phyloP scores from a whole-genome alignment of 1,140 invertebrate genomes.

The Charaxes varanes region DNA sequence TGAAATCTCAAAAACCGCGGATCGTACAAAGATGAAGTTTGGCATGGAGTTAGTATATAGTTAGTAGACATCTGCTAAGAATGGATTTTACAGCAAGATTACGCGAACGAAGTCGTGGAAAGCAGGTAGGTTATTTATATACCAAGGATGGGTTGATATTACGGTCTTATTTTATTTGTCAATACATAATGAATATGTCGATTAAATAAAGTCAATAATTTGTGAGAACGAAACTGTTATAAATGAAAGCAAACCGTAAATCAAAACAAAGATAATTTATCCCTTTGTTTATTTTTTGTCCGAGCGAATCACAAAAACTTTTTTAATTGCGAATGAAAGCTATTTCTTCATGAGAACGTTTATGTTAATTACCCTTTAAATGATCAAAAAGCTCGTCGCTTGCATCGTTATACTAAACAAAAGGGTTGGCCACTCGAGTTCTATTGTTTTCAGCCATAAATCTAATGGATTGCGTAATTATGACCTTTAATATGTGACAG shows the following conservation, averaged over 20 bases:
- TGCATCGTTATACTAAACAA: constrained; percentile 39
- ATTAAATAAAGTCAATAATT: no score
- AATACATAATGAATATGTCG: no score
- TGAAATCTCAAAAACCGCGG: no score
- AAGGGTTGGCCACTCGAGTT: constrained; percentile 44
- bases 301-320: not conserved
- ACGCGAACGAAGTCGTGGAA: no score
- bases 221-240: no score
- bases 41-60: no score
- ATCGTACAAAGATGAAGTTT: no score
- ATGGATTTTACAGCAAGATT: no score
- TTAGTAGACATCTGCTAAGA: no score
- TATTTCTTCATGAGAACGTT: constrained; percentile 50
- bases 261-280: constrained; percentile 9
- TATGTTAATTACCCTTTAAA: constrained; percentile 66
- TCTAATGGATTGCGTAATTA: constrained; percentile 66
- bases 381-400: constrained; percentile 47
- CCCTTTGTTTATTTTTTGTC: constrained; percentile 36
- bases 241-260: not conserved
- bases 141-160: no score
- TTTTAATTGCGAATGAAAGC: constrained; percentile 11
- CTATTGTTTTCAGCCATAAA: constrained; percentile 67
- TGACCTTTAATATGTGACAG: constrained; percentile 67
- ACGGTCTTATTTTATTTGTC: no score
- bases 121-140: no score